These are phyloP conservation scores for Irena cyanogastra DNA, from an alignment of 2,113 vertebrate species.

Conservation along the genomic window DNA sequence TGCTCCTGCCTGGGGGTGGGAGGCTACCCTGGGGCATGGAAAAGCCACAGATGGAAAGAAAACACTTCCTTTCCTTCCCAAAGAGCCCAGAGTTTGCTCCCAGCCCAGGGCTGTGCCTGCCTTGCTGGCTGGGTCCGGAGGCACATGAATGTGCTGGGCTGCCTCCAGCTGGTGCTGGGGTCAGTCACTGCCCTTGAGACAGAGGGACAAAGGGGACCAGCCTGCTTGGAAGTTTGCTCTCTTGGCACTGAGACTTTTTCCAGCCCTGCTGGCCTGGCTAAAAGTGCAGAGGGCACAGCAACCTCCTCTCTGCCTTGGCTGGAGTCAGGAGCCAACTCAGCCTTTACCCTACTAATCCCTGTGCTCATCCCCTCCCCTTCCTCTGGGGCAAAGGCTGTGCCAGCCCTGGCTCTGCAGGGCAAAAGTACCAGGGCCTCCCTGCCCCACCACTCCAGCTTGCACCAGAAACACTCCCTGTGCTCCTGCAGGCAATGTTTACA, in stretches of 20 bases:
- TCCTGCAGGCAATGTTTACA: neutral
- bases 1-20: rapidly evolving
- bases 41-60: neutral
- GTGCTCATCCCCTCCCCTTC: neutral
- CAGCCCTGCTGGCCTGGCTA: neutral
- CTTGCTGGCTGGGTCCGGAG: neutral
- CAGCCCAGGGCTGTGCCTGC: neutral
- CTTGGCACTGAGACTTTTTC: neutral
- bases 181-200: neutral
- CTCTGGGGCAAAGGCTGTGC: neutral
- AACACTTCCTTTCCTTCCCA: neutral
- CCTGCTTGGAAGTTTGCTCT: neutral
- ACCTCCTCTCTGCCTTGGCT: neutral
- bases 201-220: conserved; percentile 41
- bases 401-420: neutral
- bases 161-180: neutral
- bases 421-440: neutral
- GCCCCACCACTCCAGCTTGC: neutral
- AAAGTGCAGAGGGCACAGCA: neutral
- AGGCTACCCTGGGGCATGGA: neutral
- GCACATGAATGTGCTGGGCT: neutral
- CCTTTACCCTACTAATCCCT: neutral
- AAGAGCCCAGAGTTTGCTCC: neutral
- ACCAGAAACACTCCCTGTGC: neutral
- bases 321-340: neutral